Evolutionary conservation across 2,113 vertebrate genomes (phyloP).

Genomic region (Spheniscus mendiculus): DNA sequence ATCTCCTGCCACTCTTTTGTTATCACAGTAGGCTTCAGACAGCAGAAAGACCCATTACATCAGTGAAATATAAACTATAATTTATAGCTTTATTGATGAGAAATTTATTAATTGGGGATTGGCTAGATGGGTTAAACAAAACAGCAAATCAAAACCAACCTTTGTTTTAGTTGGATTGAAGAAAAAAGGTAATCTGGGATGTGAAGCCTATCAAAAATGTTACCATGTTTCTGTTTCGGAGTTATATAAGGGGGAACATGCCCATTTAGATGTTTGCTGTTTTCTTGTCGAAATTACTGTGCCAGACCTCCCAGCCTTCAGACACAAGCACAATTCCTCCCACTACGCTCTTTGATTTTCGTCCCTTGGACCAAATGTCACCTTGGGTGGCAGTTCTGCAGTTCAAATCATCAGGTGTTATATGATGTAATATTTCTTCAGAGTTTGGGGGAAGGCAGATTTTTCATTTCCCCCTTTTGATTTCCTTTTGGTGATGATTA

Average conservation of each 20-base stretch:
- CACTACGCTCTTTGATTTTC: neutral
- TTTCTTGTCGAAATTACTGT: neutral
- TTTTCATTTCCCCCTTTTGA: neutral
- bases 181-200: neutral
- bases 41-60: neutral
- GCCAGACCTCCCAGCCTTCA: neutral
- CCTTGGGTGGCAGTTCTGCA: neutral
- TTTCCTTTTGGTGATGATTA: neutral
- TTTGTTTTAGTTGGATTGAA: neutral
- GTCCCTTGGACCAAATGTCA: neutral
- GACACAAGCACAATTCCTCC: rapidly evolving
- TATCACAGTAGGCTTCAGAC: neutral
- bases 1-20: neutral
- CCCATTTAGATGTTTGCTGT: neutral
- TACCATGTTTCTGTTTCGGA: neutral
- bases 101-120: neutral
- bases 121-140: neutral
- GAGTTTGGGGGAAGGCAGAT: rapidly evolving
- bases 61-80: neutral
- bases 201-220: neutral
- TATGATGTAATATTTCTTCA: rapidly evolving
- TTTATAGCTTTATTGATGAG: neutral
- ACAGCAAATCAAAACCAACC: neutral
- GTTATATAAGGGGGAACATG: rapidly evolving
- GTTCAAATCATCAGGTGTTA: neutral